A percentile compares a stretch with the other conserved stretches of the same genome.
Evolutionary conservation across 2,888 invertebrate species (phyloP).

Genomic region (Ditylenchus weischeri): DNA sequence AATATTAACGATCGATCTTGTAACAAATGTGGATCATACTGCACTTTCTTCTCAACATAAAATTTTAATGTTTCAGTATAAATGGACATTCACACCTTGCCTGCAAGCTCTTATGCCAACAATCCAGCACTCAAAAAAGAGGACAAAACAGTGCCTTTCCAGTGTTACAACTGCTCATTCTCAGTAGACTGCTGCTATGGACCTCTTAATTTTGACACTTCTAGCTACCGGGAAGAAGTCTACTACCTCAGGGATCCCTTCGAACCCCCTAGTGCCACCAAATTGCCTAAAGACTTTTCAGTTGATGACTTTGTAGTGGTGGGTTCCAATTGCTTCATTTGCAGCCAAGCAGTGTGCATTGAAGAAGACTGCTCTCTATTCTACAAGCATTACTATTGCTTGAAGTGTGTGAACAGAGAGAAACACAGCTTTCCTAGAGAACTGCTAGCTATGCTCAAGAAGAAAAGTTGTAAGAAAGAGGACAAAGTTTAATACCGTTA

Average conservation of each 20-base stretch:
- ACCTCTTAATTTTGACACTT: conserved; percentile 17
- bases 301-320: conserved; percentile 25
- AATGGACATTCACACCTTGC: no score
- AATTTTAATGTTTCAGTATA: no score
- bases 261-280: conserved; percentile 24
- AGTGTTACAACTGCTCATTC: conserved; percentile 21
- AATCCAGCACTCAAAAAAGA: no score
- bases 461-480: no score
- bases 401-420: conserved; percentile 27
- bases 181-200: conserved; percentile 26
- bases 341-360: conserved; percentile 24
- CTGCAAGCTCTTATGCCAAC: no score
- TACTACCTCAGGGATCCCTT: conserved; percentile 30
- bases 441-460: conserved; percentile 7
- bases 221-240: conserved; percentile 19
- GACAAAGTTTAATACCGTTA: no score
- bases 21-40: no score
- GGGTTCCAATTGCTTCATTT: conserved; percentile 25
- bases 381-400: conserved; percentile 24
- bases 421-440: conserved; percentile 21
- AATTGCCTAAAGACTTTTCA: conserved; percentile 21
- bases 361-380: conserved; percentile 28
- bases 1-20: no score
- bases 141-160: conserved; percentile 6
- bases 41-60: no score